phyloP scores from a whole-genome alignment of 2,888 invertebrate species.

The Stenotaenia linearis region DNA sequence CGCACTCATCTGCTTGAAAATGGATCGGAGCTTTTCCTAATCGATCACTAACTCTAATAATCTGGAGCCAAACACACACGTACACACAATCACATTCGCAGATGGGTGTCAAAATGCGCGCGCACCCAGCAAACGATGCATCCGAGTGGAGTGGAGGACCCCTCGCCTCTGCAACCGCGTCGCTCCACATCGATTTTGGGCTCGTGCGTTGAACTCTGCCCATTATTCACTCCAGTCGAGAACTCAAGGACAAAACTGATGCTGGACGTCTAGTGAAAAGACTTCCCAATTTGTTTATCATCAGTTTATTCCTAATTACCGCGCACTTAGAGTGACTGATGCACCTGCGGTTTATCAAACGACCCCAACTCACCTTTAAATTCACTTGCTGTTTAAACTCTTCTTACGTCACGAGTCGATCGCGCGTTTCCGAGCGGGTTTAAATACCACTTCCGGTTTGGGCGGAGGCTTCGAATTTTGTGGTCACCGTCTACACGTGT shows the following conservation, averaged over 20 bases:
- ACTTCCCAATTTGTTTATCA: conserved; percentile 17
- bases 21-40: background rate
- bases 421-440: too few species aligned
- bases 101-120: background rate
- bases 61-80: background rate
- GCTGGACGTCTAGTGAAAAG: conserved; percentile 6
- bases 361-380: background rate
- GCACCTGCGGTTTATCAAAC: background rate
- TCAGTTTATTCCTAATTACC: conserved; percentile 17
- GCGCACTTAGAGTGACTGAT: conserved; percentile 1
- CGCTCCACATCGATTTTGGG: conserved; percentile 10
- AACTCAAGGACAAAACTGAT: conserved; percentile 17
- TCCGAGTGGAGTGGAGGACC: conserved; percentile 16
- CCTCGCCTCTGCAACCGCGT: conserved; percentile 17
- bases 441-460: too few species aligned
- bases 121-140: background rate
- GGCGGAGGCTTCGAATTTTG: too few species aligned
- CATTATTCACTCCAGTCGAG: conserved; percentile 7
- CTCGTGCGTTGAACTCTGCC: conserved; percentile 20
- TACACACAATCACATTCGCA: background rate
- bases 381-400: background rate
- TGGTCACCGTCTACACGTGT: too few species aligned
- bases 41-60: conserved; percentile 12
- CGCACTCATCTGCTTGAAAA: background rate
- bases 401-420: background rate